Conservation (phyloP, 1,140 invertebrate genomes). For the Diachasmimorpha longicaudata region DNA sequence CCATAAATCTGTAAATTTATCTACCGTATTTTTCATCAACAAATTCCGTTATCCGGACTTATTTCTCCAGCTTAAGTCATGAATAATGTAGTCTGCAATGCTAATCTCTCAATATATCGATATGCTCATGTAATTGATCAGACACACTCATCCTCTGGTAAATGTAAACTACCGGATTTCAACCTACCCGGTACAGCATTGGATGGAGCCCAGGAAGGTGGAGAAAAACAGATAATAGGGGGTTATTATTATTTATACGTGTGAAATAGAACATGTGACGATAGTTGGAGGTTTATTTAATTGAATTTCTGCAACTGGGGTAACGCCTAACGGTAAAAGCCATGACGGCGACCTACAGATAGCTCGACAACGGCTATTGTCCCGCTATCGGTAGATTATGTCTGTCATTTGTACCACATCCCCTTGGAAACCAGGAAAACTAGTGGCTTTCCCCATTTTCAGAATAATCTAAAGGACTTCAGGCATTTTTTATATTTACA, state of each 20-base stretch:
- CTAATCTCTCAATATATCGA: background rate
- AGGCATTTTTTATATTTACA: no score
- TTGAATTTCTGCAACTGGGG: conserved; percentile 58
- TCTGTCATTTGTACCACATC: background rate
- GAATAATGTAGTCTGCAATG: background rate
- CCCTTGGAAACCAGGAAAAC: conserved; percentile 1
- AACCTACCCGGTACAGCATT: background rate
- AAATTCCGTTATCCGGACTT: background rate
- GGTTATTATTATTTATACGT: background rate
- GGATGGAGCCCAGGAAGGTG: background rate
- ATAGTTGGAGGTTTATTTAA: conserved; percentile 51
- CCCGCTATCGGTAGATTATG: conserved; percentile 4
- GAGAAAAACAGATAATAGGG: conserved; percentile 8
- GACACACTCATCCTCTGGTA: background rate
- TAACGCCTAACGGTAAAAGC: conserved; percentile 53
- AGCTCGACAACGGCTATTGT: conserved; percentile 50
- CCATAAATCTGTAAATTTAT: background rate
- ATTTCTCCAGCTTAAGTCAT: background rate
- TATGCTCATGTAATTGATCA: background rate
- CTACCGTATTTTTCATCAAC: background rate
- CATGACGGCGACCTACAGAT: conserved; percentile 37
- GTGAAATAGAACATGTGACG: conserved; percentile 22
- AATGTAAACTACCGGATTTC: background rate
- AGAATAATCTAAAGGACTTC: background rate
- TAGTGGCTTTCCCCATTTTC: background rate